These are phyloP conservation scores for Scaptomyza flava DNA, from an alignment of 2,888 invertebrate species.

Conservation along the genomic window DNA sequence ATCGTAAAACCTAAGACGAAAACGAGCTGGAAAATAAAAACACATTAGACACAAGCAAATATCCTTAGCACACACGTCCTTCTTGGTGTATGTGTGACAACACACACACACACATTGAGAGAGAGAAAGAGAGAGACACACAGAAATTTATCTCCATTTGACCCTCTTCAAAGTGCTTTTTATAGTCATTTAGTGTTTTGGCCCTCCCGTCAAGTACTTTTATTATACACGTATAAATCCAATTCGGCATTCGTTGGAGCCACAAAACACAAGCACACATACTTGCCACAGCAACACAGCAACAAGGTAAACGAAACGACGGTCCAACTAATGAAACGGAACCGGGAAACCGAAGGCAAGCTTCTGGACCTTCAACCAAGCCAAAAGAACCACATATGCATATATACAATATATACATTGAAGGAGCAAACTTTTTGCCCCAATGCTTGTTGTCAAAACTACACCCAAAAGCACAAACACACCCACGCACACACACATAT, in stretches of 20 bases:
- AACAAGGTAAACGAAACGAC: conserved; percentile 63
- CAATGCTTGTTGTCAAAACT: conserved; percentile 76
- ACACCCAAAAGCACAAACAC: conserved; percentile 63
- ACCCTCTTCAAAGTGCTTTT: conserved; percentile 85
- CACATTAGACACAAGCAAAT: conserved; percentile 81
- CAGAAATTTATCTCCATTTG: conserved; percentile 85
- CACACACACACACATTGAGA: conserved; percentile 40
- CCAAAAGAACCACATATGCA: conserved; percentile 56
- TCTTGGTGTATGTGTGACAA: conserved; percentile 33
- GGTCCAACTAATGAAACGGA: conserved; percentile 77
- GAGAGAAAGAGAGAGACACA: conserved; percentile 24
- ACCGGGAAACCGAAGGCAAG: conserved; percentile 54
- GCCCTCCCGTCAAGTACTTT: conserved; percentile 81
- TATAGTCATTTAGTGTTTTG: conserved; percentile 83
- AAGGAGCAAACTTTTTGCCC: conserved; percentile 53
- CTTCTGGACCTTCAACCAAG: conserved; percentile 64
- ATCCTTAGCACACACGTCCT: conserved; percentile 58
- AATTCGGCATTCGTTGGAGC: conserved; percentile 76
- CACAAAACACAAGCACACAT: conserved; percentile 46
- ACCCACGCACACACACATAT: conserved; percentile 15
- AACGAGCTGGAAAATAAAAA: conserved; percentile 81
- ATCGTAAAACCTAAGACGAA: conserved; percentile 79
- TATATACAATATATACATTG: conserved; percentile 1
- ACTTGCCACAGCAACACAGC: conserved; percentile 39
- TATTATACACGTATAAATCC: conserved; percentile 82